These are phyloP conservation scores for Trichonephila inaurata DNA, from an alignment of 1,140 invertebrate species.

Conservation along the genomic window DNA sequence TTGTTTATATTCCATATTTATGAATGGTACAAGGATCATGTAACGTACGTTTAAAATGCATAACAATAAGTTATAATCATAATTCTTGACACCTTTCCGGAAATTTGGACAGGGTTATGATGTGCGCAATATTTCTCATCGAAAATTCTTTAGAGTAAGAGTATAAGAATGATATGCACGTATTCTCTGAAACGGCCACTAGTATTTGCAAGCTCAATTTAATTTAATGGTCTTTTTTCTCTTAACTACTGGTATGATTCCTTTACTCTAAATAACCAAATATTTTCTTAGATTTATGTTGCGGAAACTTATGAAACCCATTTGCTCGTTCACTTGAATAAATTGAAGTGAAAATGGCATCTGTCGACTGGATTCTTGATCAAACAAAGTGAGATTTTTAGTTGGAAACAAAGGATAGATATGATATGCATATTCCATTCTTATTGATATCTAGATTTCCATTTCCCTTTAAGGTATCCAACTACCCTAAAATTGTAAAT, in stretches of 20 bases:
- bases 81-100: too few relatives aligned
- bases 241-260: not conserved
- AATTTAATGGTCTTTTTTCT: conserved; percentile 33
- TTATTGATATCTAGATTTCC: too few relatives aligned
- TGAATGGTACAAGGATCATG: too few relatives aligned
- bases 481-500: too few relatives aligned
- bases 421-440: too few relatives aligned
- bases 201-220: conserved; percentile 24
- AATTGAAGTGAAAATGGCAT: conserved; percentile 9
- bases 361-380: not conserved
- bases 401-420: too few relatives aligned
- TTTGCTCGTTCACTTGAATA: not conserved
- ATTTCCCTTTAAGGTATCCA: too few relatives aligned
- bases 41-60: too few relatives aligned
- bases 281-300: not conserved
- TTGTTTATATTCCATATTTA: too few relatives aligned
- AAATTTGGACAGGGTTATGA: not conserved
- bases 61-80: too few relatives aligned
- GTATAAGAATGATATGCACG: not conserved
- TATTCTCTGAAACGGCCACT: not conserved
- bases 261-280: conserved; percentile 23
- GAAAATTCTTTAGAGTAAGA: not conserved
- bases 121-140: not conserved
- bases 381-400: not conserved
- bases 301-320: conserved; percentile 30